Evolutionary conservation across 2,113 vertebrate species (phyloP), one percentile per base, ranked within the genome.

Genomic region (Smithornis capensis): DNA sequence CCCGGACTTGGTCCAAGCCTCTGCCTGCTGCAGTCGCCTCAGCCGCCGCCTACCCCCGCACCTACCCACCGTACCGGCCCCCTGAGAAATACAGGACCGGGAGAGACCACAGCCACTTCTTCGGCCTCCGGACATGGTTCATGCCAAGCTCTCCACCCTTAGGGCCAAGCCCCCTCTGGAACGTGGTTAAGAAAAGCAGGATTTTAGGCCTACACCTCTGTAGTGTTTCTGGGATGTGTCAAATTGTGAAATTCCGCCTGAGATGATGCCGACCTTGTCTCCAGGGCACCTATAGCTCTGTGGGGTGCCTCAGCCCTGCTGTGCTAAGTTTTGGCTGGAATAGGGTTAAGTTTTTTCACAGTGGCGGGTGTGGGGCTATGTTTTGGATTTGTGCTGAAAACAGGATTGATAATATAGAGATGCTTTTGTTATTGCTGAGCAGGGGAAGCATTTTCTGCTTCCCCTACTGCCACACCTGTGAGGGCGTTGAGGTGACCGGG

Each of bases 1-100:
- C 21, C 14, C 1, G 14, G 21, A 0, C 5, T 29, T 17, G 63
- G n/a, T 53, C 28, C 40, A 17, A 4, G 16, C 0, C 38, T 2
- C 29, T 17, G 24, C 28, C 42, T 23, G 1, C 29, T 28, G 59
- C 37, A 6, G 40, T 8, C 17, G 24, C 8, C 49, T 35, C 35
- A 6, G 7, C 40, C 12, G 0, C 10, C 14, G 2, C 12, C 17
- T 9, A 1, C 3, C 18, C 19, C 19, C 7, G 2, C 33, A n/a
- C n/a, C n/a, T n/a, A n/a, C 14, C 19, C 33, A 0, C 6, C 23
- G 28, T 9, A 5, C n/a, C 53, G 7, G 62, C 16, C 33, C 5
- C 47, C 37, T 12, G 65, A 40, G 44, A 35, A n/a, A 6, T 1
- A 17, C 16, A 2, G 50, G 7, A 2, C 37, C 38, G 1, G 55